phyloP scores from a whole-genome alignment of 2,113 vertebrate species.

The Parotia lawesii region DNA sequence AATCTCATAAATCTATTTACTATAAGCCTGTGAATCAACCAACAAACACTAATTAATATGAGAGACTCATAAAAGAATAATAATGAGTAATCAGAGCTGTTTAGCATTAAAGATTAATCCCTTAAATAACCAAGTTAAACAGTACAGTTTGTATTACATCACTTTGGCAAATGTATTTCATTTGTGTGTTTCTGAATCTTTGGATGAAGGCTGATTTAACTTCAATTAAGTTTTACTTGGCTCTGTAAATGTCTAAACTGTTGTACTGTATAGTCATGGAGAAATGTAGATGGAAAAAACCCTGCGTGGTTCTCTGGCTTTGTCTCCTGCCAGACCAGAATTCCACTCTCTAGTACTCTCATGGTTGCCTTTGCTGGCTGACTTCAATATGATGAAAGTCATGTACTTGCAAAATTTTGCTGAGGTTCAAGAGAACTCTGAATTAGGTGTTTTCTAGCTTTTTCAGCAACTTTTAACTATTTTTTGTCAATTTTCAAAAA shows the following conservation, averaged over 20 bases:
- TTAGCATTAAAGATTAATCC: neutral
- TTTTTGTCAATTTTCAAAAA: neutral
- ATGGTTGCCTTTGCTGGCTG: neutral
- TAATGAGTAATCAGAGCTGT: neutral
- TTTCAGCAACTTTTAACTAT: neutral
- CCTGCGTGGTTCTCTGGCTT: neutral
- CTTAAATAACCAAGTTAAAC: slow-evolving; percentile 24
- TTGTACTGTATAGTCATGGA: neutral
- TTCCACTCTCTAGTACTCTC: neutral
- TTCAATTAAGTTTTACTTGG: neutral
- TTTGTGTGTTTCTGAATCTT: neutral
- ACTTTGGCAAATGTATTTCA: neutral
- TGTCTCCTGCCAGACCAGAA: neutral
- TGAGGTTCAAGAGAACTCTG: neutral
- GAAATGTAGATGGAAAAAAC: neutral
- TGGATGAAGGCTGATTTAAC: neutral
- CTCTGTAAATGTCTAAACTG: neutral
- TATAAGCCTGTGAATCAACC: neutral
- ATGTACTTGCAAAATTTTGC: neutral
- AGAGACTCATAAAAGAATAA: slow-evolving; percentile 6
- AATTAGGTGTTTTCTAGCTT: neutral
- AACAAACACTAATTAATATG: neutral
- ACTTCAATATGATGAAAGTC: neutral
- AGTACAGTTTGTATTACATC: neutral
- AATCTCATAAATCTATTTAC: neutral